Evolutionary conservation across 1,140 invertebrate genomes (phyloP).

Genomic region (Drosophila gunungcola): DNA sequence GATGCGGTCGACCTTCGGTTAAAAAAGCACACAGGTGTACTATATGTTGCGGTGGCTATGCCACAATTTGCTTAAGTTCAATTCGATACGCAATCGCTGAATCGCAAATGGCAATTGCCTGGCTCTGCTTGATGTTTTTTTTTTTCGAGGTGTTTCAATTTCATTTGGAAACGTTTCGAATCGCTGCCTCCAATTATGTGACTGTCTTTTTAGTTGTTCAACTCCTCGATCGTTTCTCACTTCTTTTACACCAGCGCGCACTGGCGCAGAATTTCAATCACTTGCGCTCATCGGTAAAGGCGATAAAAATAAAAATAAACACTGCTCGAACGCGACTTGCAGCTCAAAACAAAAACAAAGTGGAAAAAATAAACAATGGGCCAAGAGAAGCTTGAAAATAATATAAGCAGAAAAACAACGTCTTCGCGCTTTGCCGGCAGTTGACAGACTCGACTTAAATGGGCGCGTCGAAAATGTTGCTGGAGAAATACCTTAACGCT

Average conservation of each 20-base stretch:
- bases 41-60: background rate
- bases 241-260: constrained; percentile 15
- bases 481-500: constrained; percentile 49
- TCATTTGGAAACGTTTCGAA: constrained; percentile 36
- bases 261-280: constrained; percentile 39
- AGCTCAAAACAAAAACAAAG: constrained; percentile 24
- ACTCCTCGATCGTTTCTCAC: constrained; percentile 3
- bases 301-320: constrained; percentile 24
- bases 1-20: constrained; percentile 72
- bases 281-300: constrained; percentile 7
- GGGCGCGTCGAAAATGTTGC: constrained; percentile 33
- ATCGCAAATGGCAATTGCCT: constrained; percentile 22
- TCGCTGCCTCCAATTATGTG: constrained; percentile 29
- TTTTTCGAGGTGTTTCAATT: constrained; percentile 24
- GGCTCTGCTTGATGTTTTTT: background rate
- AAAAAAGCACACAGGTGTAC: too few relatives aligned
- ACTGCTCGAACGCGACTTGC: constrained; percentile 22
- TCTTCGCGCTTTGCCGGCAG: constrained; percentile 55
- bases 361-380: constrained; percentile 5
- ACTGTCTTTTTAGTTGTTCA: constrained; percentile 7
- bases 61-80: constrained; percentile 27
- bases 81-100: constrained; percentile 60
- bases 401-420: constrained; percentile 11
- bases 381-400: constrained; percentile 16
- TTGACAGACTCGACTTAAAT: constrained; percentile 49